Base-by-base conservation (phyloP, 2,888 invertebrate species). In the Oscheius sp. region DNA sequence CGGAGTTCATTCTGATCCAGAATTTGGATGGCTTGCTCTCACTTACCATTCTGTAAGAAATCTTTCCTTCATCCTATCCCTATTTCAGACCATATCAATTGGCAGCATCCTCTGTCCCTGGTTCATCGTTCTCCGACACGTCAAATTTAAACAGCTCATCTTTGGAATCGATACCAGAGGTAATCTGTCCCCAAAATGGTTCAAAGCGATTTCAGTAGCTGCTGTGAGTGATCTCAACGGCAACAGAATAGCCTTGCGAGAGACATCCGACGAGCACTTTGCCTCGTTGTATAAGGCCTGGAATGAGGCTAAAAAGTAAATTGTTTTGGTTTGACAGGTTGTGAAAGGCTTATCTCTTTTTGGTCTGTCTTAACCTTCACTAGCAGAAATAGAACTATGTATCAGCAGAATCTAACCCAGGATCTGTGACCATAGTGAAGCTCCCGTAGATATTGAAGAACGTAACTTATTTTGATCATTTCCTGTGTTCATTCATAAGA, bases 11-110 rank as follows among this genome's bases (percentile, higher is more conserved):
- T 29, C 21, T n/a, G 37, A 55, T 9, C 37, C 55, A 2, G 42
- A n/a, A 32, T 68, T 68, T 35, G 68, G 68, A 2, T 68, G 68
- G 68, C 55, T 68, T 2, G 50, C 66, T 21, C 51, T 66, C 32
- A 21, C 66, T 35, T 68, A 68, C 53, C 68, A 68, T 35, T 55
- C 51, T 55, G 68, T 68, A 42, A 42, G 0, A 7, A 11, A 13
- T 13, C 21, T 55, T 42, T 42, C 42, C 42, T 42, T 7, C 7
- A 42, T 42, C 7, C 42, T 3, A 50, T 11, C 33, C 7, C n/a
- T 10, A 53, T n/a, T 68, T 37, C 68, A 68, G 68, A 55, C 37
- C 9, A 68, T 68, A 33, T 53, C 68, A 5, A 10, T 68, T 11
- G 68, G 68, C 10, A 55, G 55, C 29, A 68, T 68, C 10, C n/a